Conservation (phyloP, 2,888 invertebrate species). For the Patella depressa region DNA sequence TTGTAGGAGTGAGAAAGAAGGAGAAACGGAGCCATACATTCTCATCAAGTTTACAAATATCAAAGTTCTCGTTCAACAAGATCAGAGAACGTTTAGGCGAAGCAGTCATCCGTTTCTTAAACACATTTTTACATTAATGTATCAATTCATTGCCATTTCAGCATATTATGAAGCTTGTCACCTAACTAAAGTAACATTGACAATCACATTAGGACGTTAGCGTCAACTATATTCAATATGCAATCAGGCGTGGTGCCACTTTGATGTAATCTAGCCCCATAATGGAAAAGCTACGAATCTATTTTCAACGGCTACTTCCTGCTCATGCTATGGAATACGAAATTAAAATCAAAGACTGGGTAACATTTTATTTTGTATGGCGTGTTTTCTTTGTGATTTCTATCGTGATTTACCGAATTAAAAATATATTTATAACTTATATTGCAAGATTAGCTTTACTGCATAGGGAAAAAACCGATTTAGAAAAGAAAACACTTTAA, state of each 20-base stretch:
- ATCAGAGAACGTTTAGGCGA: constrained; percentile 3
- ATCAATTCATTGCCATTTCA: constrained; percentile 7
- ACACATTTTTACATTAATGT: constrained; percentile 12
- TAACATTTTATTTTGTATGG: too few relatives aligned
- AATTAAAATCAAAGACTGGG: too few relatives aligned
- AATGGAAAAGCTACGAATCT: constrained; percentile 10
- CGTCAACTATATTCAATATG: not conserved
- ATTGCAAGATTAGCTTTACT: too few relatives aligned
- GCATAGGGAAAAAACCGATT: too few relatives aligned
- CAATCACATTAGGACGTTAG: constrained; percentile 1
- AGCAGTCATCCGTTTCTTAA: not conserved
- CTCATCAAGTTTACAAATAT: too few relatives aligned
- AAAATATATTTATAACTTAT: too few relatives aligned
- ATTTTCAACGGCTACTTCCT: constrained; percentile 3
- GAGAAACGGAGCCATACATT: too few relatives aligned
- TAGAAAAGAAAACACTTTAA: too few relatives aligned
- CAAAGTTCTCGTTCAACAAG: too few relatives aligned
- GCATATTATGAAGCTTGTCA: not conserved
- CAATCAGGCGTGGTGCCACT: constrained; percentile 5
- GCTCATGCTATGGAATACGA: not conserved
- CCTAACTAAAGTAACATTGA: not conserved
- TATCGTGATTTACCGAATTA: too few relatives aligned
- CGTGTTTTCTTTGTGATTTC: too few relatives aligned
- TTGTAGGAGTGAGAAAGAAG: too few relatives aligned
- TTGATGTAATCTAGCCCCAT: not conserved